These are phyloP conservation scores for Cynoglossus semilaevis DNA, from an alignment of 2,113 vertebrate species.

Conservation along the genomic window DNA sequence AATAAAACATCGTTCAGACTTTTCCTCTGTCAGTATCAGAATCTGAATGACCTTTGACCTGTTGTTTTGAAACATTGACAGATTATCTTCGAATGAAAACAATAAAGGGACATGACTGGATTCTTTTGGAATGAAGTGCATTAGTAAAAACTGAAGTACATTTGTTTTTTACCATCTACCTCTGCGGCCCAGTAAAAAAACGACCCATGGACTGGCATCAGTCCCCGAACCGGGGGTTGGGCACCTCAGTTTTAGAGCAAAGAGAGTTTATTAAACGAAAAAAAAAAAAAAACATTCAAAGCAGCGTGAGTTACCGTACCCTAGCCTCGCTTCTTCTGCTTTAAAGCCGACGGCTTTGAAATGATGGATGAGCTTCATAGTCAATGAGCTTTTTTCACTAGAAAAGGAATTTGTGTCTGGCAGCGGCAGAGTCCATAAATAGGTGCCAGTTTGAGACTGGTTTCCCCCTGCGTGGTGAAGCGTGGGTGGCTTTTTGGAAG, in stretches of 20 bases:
- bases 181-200: too few relatives aligned
- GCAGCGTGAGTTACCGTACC: conserved; percentile 62
- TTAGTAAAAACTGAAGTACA: too few relatives aligned
- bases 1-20: too few relatives aligned
- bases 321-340: conserved; percentile 65
- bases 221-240: too few relatives aligned
- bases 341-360: conserved; percentile 66
- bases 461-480: conserved; percentile 64
- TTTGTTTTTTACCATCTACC: too few relatives aligned
- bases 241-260: neutral
- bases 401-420: conserved; percentile 70
- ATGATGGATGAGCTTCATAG: conserved; percentile 71
- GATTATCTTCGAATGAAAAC: too few relatives aligned
- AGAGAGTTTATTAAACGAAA: conserved; percentile 29
- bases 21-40: too few relatives aligned
- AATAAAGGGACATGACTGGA: too few relatives aligned
- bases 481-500: conserved; percentile 74
- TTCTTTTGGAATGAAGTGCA: too few relatives aligned
- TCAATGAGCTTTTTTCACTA: conserved; percentile 59
- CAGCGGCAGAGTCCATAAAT: conserved; percentile 75
- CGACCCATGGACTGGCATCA: too few relatives aligned
- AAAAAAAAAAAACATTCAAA: conserved; percentile 55
- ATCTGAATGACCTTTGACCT: too few relatives aligned
- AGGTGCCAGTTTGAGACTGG: conserved; percentile 73
- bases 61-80: too few relatives aligned